Conservation (phyloP, 1,140 invertebrate species). For the Hyles vespertilio region DNA sequence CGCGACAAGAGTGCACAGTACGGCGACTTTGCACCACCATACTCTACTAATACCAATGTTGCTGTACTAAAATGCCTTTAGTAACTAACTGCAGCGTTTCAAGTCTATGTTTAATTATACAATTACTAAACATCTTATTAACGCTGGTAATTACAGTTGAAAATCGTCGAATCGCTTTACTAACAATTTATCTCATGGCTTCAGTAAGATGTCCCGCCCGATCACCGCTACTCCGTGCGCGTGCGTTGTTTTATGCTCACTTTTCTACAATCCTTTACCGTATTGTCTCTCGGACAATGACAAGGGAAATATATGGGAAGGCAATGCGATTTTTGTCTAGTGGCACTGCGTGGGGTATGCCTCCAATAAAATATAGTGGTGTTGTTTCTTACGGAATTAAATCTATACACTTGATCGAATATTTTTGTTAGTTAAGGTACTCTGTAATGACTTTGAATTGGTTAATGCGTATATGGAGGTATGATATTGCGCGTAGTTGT, state of each 20-base stretch:
- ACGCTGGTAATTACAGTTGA: no score
- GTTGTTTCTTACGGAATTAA: slow-evolving; percentile 15
- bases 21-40: no score
- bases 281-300: slow-evolving; percentile 46
- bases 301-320: slow-evolving; percentile 56
- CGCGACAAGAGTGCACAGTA: not conserved
- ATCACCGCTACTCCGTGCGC: slow-evolving; percentile 50
- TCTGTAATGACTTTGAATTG: no score
- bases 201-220: slow-evolving; percentile 31
- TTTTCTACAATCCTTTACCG: slow-evolving; percentile 63
- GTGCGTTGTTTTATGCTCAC: slow-evolving; percentile 61
- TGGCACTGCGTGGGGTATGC: slow-evolving; percentile 55
- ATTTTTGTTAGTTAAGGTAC: no score
- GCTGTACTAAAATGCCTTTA: no score
- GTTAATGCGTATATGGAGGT: no score
- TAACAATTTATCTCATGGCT: no score
- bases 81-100: no score
- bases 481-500: not conserved
- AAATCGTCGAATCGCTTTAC: no score
- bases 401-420: slow-evolving; percentile 7
- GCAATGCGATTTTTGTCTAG: slow-evolving; percentile 65
- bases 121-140: no score
- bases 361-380: slow-evolving; percentile 34
- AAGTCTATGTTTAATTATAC: no score
- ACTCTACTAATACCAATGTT: no score